Base-by-base conservation (phyloP, 2,113 vertebrate species). In the Megaceryle maxima region DNA sequence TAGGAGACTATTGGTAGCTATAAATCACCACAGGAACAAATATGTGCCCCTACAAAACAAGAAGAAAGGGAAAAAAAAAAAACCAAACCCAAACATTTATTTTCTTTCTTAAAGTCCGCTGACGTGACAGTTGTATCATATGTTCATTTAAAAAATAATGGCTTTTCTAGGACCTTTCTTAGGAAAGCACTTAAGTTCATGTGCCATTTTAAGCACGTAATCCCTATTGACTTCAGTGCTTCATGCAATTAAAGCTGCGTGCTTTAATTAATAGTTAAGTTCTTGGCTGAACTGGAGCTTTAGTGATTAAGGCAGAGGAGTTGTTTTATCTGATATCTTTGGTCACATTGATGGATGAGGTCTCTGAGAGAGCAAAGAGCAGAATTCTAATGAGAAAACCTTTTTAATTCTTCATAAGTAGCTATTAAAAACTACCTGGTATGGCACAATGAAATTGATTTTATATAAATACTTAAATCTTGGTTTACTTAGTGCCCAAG, bases 1-100 rank as follows among this genome's bases (percentile, higher is more conserved):
- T 50, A 64, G 50, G 94, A 92, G 74, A 87, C 85, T 85, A 94
- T n/a, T 95, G 44, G 75, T 53, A 76, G 70, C 59, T 93, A 62
- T 53, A 72, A 81, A 77, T 83, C 73, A 93, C 24, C 82, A 69
- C 39, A 90, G 82, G 67, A 93, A 95, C 43, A 87, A 46, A 57
- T 16, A 5, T 18, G 29, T 90, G 37, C 46, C 43, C 87, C 96
- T 97, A 74, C 15, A 94, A 97, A 91, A 84, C 20, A 92, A 94
- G 33, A 83, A 39, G 11, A 78, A 87, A 78, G 6, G 37, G 59
- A 76, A 51, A 60, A 63, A 78, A 50, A 53, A 79, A 75, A 11
- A 62, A 41, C 21, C 21, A 41, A 25, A 31, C 39, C 39, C 39
- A 80, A 33, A 3, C 20, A 73, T 68, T 80, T 76, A 16, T 88